Conservation (phyloP, 2,797 vertebrate species). For the Zenarchopterus dispar region DNA sequence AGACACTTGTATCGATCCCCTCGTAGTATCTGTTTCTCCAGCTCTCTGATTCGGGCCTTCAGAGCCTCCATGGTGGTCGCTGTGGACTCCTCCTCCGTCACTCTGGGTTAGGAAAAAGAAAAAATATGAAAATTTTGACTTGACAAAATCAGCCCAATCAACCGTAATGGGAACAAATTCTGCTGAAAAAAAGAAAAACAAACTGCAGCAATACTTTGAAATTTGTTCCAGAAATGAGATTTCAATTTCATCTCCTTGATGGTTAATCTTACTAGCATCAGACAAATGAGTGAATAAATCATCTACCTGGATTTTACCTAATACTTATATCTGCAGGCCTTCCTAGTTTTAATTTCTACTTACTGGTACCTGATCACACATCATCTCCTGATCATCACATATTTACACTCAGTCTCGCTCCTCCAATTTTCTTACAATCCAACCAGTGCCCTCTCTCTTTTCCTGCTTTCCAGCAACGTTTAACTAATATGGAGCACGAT, state of each 20-base stretch:
- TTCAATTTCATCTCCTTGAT: no score
- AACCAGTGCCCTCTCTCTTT: conserved; percentile 4
- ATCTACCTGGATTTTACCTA: no score
- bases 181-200: no score
- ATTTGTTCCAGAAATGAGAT: no score
- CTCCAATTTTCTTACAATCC: conserved; percentile 10
- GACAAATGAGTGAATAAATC: no score
- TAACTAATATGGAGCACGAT: conserved; percentile 79
- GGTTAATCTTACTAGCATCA: no score
- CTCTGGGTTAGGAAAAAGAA: conserved; percentile 75
- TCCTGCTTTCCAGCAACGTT: conserved; percentile 51
- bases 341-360: not conserved
- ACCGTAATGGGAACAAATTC: no score
- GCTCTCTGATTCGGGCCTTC: conserved; percentile 98
- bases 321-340: no score
- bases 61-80: conserved; percentile 98
- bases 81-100: conserved; percentile 97
- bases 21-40: conserved; percentile 97
- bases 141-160: not conserved
- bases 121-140: not conserved
- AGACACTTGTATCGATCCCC: conserved; percentile 99
- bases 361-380: not conserved
- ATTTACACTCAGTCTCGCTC: conserved; percentile 6
- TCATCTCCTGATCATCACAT: conserved; percentile 6
- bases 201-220: no score